Percentiles rank a stretch among this genome's conserved stretches.
phyloP scores from a whole-genome alignment of 2,888 invertebrate genomes.

The Mimumesa dahlbomi region DNA sequence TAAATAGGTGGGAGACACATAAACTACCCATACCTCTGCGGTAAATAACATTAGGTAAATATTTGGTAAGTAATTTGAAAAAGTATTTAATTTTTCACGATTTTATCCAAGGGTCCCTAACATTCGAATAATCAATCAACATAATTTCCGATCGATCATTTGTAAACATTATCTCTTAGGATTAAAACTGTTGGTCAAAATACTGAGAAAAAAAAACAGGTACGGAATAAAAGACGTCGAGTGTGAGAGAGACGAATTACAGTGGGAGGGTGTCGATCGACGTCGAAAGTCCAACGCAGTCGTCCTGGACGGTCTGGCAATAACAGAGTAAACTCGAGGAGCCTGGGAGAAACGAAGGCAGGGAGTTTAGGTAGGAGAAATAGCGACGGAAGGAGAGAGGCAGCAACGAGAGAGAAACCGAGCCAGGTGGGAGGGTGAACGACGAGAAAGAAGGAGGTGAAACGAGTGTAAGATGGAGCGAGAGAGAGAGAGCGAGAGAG shows the following conservation, averaged over 20 bases:
- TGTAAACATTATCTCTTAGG: no score
- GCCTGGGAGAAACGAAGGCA: conserved; percentile 43
- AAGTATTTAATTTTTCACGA: no score
- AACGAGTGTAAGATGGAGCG: conserved; percentile 23
- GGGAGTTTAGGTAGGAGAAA: conserved; percentile 31
- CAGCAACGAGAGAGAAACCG: conserved; percentile 18
- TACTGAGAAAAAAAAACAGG: background rate
- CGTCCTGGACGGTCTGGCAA: conserved; percentile 59
- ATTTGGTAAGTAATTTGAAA: no score
- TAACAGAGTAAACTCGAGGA: conserved; percentile 60
- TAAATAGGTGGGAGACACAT: no score
- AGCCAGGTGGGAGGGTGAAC: conserved; percentile 24
- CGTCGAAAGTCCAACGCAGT: conserved; percentile 57
- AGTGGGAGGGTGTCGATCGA: conserved; percentile 39
- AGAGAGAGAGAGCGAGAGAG: conserved; percentile 23
- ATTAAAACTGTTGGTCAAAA: no score
- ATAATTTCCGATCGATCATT: no score
- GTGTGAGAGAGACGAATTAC: conserved; percentile 2
- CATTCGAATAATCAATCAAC: no score
- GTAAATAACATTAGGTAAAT: no score
- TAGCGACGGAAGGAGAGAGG: conserved; percentile 25
- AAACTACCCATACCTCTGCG: no score
- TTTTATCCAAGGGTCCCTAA: no score
- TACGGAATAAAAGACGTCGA: no score
- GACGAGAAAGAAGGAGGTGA: conserved; percentile 19